Conservation (phyloP, 2,888 invertebrate genomes). For the Zygaena filipendulae region DNA sequence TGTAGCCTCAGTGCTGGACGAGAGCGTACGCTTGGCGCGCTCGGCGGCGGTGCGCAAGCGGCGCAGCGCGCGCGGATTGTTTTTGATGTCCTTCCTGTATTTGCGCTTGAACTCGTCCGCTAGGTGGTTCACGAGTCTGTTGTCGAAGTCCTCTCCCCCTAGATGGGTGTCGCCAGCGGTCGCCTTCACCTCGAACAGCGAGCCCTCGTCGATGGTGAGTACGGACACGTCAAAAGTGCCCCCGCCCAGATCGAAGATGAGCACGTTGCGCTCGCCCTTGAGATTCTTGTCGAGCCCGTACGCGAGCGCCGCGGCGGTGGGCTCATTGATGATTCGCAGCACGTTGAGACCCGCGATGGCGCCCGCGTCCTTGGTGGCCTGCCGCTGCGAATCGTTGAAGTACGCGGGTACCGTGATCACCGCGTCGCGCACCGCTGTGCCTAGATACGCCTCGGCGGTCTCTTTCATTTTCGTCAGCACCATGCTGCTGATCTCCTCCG, state of each 20-base stretch:
- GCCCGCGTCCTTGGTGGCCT: too few species aligned
- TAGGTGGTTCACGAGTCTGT: conserved; percentile 73
- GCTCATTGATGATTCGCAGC: conserved; percentile 85
- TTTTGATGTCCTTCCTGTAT: conserved; percentile 73
- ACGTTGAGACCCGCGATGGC: conserved; percentile 85
- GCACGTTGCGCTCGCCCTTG: conserved; percentile 71
- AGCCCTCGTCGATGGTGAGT: conserved; percentile 83
- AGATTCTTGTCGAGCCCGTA: conserved; percentile 78
- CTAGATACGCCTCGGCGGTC: conserved; percentile 78
- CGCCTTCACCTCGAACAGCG: conserved; percentile 82
- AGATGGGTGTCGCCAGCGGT: conserved; percentile 89
- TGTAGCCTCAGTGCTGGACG: conserved; percentile 79
- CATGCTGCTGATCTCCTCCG: conserved; percentile 79
- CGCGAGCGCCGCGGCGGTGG: conserved; percentile 79
- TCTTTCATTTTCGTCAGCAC: too few species aligned
- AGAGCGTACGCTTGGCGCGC: conserved; percentile 79
- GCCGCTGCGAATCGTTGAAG: too few species aligned
- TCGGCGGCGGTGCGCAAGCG: conserved; percentile 81
- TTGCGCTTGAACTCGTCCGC: conserved; percentile 78
- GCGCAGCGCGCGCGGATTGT: conserved; percentile 74
- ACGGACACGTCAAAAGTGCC: conserved; percentile 87
- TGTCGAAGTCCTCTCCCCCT: conserved; percentile 79
- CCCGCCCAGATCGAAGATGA: too few species aligned
- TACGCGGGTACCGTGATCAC: conserved; percentile 86
- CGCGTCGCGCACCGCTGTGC: conserved; percentile 74